A percentile compares a stretch with the other conserved stretches of the same genome.
These are phyloP conservation scores for Polyergus mexicanus DNA, from an alignment of 1,140 invertebrate species.

Conservation along the genomic window DNA sequence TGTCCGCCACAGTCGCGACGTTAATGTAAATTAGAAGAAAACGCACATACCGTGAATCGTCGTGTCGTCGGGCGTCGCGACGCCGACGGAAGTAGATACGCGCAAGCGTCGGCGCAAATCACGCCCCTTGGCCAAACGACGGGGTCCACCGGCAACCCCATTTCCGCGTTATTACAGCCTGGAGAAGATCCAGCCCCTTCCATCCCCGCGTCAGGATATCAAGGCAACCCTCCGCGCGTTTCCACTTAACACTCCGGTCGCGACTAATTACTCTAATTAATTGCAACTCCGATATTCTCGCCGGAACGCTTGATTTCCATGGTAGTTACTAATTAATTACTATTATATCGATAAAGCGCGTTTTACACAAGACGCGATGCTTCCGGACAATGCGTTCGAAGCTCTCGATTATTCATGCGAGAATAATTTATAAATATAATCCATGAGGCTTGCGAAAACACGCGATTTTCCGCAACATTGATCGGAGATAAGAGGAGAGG, in stretches of 20 bases:
- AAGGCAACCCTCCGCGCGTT: slow-evolving; percentile 77
- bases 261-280: slow-evolving; percentile 85
- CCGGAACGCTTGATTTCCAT: slow-evolving; percentile 66
- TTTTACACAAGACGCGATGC: slow-evolving; percentile 5
- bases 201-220: slow-evolving; percentile 71
- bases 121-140: slow-evolving; percentile 75
- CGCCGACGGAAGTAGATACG: slow-evolving; percentile 60
- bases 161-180: slow-evolving; percentile 76
- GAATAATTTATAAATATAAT: slow-evolving; percentile 36
- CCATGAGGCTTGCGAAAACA: neutral
- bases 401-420: slow-evolving; percentile 17
- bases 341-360: slow-evolving; percentile 74
- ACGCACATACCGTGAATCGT: slow-evolving; percentile 1
- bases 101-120: slow-evolving; percentile 81
- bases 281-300: slow-evolving; percentile 78
- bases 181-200: slow-evolving; percentile 69
- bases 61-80: slow-evolving; percentile 30
- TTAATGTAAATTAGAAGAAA: slow-evolving; percentile 34
- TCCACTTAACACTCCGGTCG: slow-evolving; percentile 84
- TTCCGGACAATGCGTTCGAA: no score
- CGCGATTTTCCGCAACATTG: slow-evolving; percentile 41
- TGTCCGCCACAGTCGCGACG: neutral
- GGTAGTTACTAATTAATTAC: slow-evolving; percentile 82
- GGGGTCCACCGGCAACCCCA: slow-evolving; percentile 70
- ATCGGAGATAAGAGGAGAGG: neutral